Base-by-base conservation (phyloP, 2,797 vertebrate genomes). In the Odontamblyopus lacepedii region DNA sequence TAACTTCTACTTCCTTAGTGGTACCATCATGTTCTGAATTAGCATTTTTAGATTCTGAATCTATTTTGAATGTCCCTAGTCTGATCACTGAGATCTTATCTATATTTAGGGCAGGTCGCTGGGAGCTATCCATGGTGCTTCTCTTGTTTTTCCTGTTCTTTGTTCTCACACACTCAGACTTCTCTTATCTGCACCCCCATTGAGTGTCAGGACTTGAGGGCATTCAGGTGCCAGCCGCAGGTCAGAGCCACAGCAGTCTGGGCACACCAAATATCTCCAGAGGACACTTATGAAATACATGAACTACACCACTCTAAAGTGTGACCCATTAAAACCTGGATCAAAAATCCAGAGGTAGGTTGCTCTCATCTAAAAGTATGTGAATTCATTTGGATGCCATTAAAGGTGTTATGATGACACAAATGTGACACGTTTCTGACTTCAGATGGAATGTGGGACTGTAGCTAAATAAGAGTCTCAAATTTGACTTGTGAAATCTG, bases 171-270 rank as follows among this genome's bases (percentile, higher is more conserved):
- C 29, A 44, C 80, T 84, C 69, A 72, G 64, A 77, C 75, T 67
- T 71, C 80, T 87, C 63, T 83, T 76, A 82, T 84, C 79, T 69
- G 63, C 79, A 66, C 76, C 84, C 76, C 79, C 78, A 77, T 85
- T 88, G 73, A 70, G 78, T 82, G 74, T 78, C 72, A 77, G 80
- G 76, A 87, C 85, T 91, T 80, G 82, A 78, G 85, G 82, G 83
- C 78, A 82, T 84, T 73, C 74, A 79, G 72, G 71, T 85, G 78
- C 75, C 30, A 12, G 66, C 78, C 76, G 65, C 72, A 76, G 63
- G 81, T 75, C 74, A 69, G 67, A 71, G 74, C 79, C 84, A 87
- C 81, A 83, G 74, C 81, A 73, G 85, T n/a, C 79, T 81, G 65
- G 63, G 74, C 75, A 79, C n/a, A 16, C 71, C 74, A 60, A 78